Conservation (phyloP, 2,113 vertebrate species). For the Lutjanus erythropterus region DNA sequence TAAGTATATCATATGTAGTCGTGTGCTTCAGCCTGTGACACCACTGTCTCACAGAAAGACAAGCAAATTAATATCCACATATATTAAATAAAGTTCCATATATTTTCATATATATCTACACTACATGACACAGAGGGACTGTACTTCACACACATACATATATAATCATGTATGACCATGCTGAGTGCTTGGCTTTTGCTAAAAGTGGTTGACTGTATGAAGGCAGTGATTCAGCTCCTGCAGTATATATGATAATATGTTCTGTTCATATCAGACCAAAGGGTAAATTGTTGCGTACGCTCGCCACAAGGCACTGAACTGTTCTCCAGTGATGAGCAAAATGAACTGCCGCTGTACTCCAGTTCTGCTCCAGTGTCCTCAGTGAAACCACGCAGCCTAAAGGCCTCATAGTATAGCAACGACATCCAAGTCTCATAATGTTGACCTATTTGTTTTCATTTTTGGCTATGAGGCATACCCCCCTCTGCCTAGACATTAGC, state of each 20-base stretch:
- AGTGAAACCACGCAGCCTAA: slow-evolving; percentile 31
- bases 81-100: background rate
- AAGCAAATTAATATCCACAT: background rate
- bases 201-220: slow-evolving; percentile 4
- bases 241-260: slow-evolving; percentile 19
- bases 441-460: slow-evolving; percentile 70
- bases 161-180: background rate
- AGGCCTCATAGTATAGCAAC: slow-evolving; percentile 31
- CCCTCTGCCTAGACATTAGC: slow-evolving; percentile 71
- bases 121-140: background rate
- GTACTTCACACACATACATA: background rate
- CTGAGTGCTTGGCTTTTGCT: background rate
- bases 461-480: slow-evolving; percentile 55
- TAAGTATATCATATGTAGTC: background rate
- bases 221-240: slow-evolving; percentile 1
- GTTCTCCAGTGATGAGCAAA: slow-evolving; percentile 37
- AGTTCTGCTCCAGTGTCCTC: slow-evolving; percentile 45
- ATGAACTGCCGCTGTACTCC: slow-evolving; percentile 31
- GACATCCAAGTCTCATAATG: slow-evolving; percentile 48
- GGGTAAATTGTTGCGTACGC: background rate
- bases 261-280: slow-evolving; percentile 11
- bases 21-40: background rate
- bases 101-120: background rate
- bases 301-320: slow-evolving; percentile 11
- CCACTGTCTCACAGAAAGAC: background rate